A percentile compares a stretch with the other conserved stretches of the same genome.
Conservation (phyloP, 2,113 vertebrate species). For the Scatophagus argus region DNA sequence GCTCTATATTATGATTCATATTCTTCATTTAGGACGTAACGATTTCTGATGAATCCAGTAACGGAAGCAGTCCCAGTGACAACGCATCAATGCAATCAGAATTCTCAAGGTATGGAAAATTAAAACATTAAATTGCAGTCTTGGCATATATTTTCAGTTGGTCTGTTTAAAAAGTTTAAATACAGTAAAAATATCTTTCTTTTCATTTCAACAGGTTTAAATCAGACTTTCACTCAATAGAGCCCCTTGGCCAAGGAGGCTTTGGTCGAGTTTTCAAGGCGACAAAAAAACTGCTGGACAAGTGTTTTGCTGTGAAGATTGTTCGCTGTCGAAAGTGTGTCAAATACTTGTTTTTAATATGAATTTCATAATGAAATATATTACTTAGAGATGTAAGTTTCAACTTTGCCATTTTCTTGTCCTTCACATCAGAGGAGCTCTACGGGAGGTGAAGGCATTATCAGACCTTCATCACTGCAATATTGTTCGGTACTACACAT, state of each 20-base stretch:
- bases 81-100: background rate
- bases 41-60: background rate
- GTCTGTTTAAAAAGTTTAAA: background rate
- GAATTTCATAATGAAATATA: too few relatives aligned
- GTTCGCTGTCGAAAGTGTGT: conserved; percentile 73
- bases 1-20: background rate
- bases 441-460: conserved; percentile 71
- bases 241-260: conserved; percentile 63
- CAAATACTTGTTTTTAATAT: too few relatives aligned
- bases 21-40: conserved; percentile 25
- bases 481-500: conserved; percentile 78
- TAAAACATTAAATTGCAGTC: background rate
- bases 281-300: conserved; percentile 48
- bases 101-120: conserved; percentile 55
- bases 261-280: conserved; percentile 81
- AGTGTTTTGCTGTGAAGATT: conserved; percentile 77
- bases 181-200: background rate
- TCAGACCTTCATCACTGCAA: conserved; percentile 71
- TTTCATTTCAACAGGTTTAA: conserved; percentile 70
- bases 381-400: background rate
- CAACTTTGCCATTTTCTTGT: background rate
- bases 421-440: conserved; percentile 70
- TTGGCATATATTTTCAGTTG: background rate
- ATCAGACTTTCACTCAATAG: conserved; percentile 68
- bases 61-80: background rate